Percentiles rank a stretch among this genome's conserved stretches.
These are phyloP conservation scores for Garra rufa DNA, from an alignment of 2,113 vertebrate species.

Conservation along the genomic window DNA sequence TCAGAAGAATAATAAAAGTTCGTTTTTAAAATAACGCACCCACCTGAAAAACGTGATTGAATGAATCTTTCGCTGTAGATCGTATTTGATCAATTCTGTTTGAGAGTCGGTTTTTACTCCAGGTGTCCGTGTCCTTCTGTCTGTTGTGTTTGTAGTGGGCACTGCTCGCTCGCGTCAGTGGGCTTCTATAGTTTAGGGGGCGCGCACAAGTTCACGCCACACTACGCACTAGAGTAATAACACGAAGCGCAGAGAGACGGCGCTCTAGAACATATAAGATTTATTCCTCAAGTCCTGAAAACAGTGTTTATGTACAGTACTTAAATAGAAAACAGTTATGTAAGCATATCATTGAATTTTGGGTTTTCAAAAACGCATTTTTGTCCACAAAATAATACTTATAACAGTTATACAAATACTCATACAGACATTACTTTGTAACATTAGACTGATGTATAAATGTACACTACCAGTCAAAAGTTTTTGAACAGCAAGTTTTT, in stretches of 20 bases:
- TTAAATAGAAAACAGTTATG: neutral
- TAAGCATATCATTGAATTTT: neutral
- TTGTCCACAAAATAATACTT: neutral
- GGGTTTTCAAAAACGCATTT: neutral
- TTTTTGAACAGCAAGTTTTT: no score
- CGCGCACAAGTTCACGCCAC: neutral
- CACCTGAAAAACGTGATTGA: neutral
- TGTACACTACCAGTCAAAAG: neutral
- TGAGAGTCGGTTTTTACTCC: neutral
- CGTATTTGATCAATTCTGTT: neutral
- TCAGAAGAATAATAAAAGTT: neutral
- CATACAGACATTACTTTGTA: neutral
- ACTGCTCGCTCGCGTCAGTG: constrained; percentile 1
- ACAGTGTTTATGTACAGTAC: neutral
- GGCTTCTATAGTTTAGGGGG: neutral
- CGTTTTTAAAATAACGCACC: neutral
- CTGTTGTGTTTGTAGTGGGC: neutral
- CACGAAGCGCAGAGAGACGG: neutral
- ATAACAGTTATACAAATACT: neutral
- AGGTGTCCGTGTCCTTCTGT: constrained; percentile 9
- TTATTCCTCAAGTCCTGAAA: neutral
- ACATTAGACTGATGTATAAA: neutral
- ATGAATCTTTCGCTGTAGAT: neutral
- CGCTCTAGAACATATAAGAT: neutral
- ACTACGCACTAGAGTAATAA: neutral